A percentile compares a stretch with the other conserved stretches of the same genome.
phyloP scores from a whole-genome alignment of 2,888 invertebrate genomes.

The Byasa hedistus region DNA sequence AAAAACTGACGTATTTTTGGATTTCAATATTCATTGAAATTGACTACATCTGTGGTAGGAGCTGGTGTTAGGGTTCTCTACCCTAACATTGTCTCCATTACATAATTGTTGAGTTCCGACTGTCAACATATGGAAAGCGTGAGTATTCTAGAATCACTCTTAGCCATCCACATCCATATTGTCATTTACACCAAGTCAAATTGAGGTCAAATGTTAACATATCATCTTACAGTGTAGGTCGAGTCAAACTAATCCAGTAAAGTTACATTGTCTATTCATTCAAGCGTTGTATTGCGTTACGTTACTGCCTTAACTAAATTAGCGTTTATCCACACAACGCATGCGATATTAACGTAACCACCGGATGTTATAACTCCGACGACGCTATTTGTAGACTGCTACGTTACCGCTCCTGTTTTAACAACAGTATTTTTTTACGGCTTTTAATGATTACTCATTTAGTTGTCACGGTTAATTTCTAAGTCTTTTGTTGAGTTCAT shows the following conservation, averaged over 20 bases:
- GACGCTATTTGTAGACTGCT: constrained; percentile 18
- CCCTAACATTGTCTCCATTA: too few species aligned
- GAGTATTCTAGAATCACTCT: too few species aligned
- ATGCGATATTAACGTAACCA: constrained; percentile 26
- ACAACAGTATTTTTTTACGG: not conserved
- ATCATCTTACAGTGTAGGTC: too few species aligned
- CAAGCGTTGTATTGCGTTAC: constrained; percentile 17
- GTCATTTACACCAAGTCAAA: too few species aligned
- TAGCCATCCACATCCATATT: too few species aligned
- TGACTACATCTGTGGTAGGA: too few species aligned
- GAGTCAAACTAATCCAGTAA: constrained; percentile 3
- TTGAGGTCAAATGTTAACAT: too few species aligned
- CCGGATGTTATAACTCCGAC: constrained; percentile 22
- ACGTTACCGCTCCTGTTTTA: not conserved
- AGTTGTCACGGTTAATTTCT: not conserved
- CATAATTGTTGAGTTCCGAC: too few species aligned
- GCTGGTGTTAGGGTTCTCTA: too few species aligned
- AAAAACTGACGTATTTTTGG: too few species aligned
- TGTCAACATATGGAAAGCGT: too few species aligned
- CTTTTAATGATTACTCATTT: not conserved
- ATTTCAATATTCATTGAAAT: too few species aligned
- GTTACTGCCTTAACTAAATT: constrained; percentile 26
- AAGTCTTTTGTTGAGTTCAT: not conserved
- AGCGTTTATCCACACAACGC: constrained; percentile 23
- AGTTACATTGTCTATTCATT: constrained; percentile 23